These are phyloP conservation scores for Lamellibrachia luymesi DNA, from an alignment of 1,140 invertebrate genomes.

Conservation along the genomic window DNA sequence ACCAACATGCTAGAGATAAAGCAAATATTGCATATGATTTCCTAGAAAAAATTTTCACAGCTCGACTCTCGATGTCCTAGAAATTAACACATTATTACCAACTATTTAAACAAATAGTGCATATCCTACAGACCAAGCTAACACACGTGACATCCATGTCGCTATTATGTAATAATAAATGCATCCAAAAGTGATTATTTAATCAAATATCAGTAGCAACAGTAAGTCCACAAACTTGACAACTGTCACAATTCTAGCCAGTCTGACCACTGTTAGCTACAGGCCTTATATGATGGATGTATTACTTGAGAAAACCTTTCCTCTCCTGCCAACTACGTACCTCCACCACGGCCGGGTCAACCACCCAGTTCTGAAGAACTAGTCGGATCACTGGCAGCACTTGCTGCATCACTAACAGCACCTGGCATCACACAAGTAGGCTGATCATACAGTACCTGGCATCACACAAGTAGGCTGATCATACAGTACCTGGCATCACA, in stretches of 20 bases:
- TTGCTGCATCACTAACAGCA: conserved; percentile 62
- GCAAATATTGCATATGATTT: neutral
- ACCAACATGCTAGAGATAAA: neutral
- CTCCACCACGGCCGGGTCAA: conserved; percentile 63
- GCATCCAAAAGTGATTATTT: neutral
- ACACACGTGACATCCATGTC: no score
- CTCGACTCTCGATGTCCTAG: neutral
- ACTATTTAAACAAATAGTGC: neutral
- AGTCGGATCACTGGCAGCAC: conserved; percentile 63
- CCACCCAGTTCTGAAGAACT: conserved; percentile 62
- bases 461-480: neutral
- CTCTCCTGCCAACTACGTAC: conserved; percentile 46
- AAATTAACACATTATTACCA: neutral
- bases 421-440: conserved; percentile 33
- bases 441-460: neutral
- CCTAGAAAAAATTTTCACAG: neutral
- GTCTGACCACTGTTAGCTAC: no score
- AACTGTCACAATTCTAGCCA: no score
- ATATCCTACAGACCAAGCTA: neutral
- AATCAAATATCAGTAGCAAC: neutral
- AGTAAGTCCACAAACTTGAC: neutral
- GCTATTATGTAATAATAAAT: no score
- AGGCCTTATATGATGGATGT: no score
- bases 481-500: neutral
- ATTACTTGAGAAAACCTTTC: no score